phyloP scores from a whole-genome alignment of 2,888 invertebrate species.

The Sarcophaga caerulescens region DNA sequence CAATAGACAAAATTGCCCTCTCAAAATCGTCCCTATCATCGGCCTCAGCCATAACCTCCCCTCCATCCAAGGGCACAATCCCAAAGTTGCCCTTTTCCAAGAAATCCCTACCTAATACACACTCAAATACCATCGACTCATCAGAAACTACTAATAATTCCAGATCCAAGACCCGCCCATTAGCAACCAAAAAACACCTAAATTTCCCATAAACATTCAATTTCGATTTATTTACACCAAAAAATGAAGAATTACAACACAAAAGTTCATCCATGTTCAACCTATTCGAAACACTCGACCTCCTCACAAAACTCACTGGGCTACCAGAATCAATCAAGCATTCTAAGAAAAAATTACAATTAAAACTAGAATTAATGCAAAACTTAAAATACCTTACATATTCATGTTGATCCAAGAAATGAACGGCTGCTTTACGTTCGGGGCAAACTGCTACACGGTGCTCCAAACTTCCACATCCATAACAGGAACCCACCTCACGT shows the following conservation, averaged over 20 bases:
- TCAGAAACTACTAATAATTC: conserved; percentile 30
- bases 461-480: conserved; percentile 48
- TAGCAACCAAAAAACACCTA: background rate
- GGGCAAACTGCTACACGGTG: conserved; percentile 52
- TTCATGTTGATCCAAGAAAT: background rate
- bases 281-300: background rate
- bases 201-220: conserved; percentile 22
- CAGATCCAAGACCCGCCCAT: background rate
- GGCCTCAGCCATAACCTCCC: no score
- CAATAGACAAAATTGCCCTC: conserved; percentile 10
- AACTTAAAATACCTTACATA: conserved; percentile 54
- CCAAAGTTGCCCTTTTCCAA: background rate
- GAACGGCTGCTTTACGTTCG: conserved; percentile 16
- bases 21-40: conserved; percentile 5
- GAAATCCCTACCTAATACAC: conserved; percentile 53
- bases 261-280: conserved; percentile 33
- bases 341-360: conserved; percentile 32
- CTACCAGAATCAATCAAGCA: conserved; percentile 42
- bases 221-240: conserved; percentile 46
- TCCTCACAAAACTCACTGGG: conserved; percentile 26
- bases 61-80: background rate
- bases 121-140: conserved; percentile 18
- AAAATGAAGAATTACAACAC: conserved; percentile 2
- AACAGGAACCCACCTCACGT: conserved; percentile 54
- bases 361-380: conserved; percentile 9